Base-by-base conservation (phyloP, 2,113 vertebrate species). In the Capra hircus region DNA sequence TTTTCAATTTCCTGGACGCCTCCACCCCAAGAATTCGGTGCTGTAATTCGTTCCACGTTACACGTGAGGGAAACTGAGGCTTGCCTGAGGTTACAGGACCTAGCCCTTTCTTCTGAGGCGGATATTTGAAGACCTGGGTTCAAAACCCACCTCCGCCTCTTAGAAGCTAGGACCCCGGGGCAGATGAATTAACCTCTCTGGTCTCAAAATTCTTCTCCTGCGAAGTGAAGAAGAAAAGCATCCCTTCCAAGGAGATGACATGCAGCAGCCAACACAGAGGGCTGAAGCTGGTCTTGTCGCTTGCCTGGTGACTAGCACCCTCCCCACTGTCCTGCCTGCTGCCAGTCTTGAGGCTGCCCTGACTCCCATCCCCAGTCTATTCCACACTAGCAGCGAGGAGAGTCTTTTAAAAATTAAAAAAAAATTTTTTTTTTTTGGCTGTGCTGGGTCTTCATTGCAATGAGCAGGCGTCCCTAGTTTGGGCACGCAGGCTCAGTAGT, bases 141-240 rank as follows among this genome's bases (percentile, higher is more conserved):
- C 90, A 55, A 90, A 36, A n/a, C 50, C 36, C 15, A 50, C 52
- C 55, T 88, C 53, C 21, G 14, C 21, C 59, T 8, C 74, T 91
- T 60, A 30, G 33, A 50, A n/a, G 59, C 21, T 7, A 28, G 45
- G 53, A 40, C 3, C 1, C 52, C 0, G 12, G 30, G 53, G 25
- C 50, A n/a, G 36, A 59, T 23, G 11, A n/a, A 10, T 52, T 57
- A 13, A 25, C 36, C 2, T 55, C 19, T 84, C 55, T 27, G 62
- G 27, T 23, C 97, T 98, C 88, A 52, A 59, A 83, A 98, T 98
- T 98, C 93, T 67, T 82, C 17, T 2, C 52, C 19, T n/a, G 59
- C 25, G 27, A n/a, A 45, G 43, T 28, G 27, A 74, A 36, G 30
- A 71, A 23, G 23, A 25, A 88, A 28, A 87, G 19, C 19, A 27